Percentiles rank a stretch among this genome's conserved stretches.
phyloP scores from a whole-genome alignment of 2,888 invertebrate species.

The Zootermopsis nevadensis region DNA sequence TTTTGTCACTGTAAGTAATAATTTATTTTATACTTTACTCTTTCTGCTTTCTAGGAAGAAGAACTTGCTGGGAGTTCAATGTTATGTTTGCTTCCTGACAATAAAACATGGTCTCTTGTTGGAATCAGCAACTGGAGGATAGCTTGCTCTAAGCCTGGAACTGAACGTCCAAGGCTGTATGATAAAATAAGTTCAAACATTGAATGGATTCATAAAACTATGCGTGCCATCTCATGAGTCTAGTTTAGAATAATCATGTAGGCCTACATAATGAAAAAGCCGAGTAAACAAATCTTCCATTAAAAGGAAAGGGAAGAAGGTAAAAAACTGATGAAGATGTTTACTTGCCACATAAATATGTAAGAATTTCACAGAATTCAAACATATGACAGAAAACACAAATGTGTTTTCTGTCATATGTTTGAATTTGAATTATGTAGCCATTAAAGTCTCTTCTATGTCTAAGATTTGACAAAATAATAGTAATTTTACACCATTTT shows the following conservation, averaged over 20 bases:
- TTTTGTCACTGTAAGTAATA: not conserved
- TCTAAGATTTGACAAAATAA: too few relatives aligned
- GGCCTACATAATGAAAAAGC: not conserved
- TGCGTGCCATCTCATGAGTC: constrained; percentile 62
- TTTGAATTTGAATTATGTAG: too few relatives aligned
- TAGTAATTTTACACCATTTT: too few relatives aligned
- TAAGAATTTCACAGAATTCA: too few relatives aligned
- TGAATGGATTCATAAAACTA: constrained; percentile 86
- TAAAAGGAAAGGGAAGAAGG: too few relatives aligned
- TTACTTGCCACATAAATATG: too few relatives aligned
- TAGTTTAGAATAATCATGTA: not conserved
- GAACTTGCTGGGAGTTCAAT: constrained; percentile 90
- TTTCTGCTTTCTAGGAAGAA: constrained; percentile 74
- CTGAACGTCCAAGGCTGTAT: constrained; percentile 83
- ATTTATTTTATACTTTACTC: not conserved
- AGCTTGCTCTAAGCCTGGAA: constrained; percentile 81
- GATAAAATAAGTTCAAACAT: constrained; percentile 85
- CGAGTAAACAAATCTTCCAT: too few relatives aligned
- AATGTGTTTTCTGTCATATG: too few relatives aligned
- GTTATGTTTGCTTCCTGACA: constrained; percentile 79
- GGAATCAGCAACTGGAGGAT: constrained; percentile 90
- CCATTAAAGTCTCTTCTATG: too few relatives aligned
- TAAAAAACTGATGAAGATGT: too few relatives aligned
- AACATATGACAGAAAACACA: too few relatives aligned
- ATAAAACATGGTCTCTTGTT: constrained; percentile 76